phyloP scores from a whole-genome alignment of 2,888 invertebrate species.

The Polietes domitor region DNA sequence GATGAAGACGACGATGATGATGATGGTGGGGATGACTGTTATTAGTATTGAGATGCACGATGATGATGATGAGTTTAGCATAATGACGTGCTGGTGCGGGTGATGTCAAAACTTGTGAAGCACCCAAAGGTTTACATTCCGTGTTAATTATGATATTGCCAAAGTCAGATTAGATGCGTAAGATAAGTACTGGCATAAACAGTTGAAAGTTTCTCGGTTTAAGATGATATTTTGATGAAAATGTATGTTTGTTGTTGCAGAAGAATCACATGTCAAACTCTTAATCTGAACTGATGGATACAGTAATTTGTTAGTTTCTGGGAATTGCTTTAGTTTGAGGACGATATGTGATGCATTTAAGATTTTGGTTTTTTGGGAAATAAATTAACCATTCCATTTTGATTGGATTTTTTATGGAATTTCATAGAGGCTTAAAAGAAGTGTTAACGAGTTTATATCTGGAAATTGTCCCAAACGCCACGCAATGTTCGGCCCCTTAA shows the following conservation, averaged over 20 bases:
- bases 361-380: no score
- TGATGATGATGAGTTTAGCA: neutral
- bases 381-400: no score
- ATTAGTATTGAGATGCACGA: conserved; percentile 7
- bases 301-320: neutral
- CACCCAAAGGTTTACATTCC: neutral
- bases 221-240: neutral
- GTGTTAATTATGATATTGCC: conserved; percentile 18
- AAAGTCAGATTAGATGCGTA: conserved; percentile 10
- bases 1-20: neutral
- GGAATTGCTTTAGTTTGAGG: no score
- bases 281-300: neutral
- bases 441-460: no score
- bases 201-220: neutral
- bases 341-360: no score
- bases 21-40: no score
- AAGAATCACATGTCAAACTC: neutral
- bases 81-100: neutral
- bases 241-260: neutral
- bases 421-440: no score
- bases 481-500: no score
- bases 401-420: no score
- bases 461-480: no score
- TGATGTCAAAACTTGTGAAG: neutral
- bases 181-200: neutral